Conservation (phyloP, 2,888 invertebrate genomes). For the Cremastobaeus sp. region DNA sequence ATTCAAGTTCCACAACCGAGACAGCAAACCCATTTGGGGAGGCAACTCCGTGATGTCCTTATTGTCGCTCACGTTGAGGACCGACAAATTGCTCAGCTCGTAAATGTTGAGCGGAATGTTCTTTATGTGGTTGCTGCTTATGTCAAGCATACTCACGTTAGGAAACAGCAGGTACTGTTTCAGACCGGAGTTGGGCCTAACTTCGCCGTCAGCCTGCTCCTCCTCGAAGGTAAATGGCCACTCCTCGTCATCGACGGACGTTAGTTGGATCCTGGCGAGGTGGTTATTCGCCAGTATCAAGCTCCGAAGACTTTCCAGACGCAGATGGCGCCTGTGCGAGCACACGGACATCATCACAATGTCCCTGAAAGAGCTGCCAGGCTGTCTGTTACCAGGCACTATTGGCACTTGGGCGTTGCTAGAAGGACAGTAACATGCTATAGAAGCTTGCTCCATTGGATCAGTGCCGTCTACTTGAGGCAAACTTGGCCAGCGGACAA, state of each 20-base stretch:
- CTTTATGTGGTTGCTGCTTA: constrained; percentile 90
- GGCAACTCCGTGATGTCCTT: constrained; percentile 91
- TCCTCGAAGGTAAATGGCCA: constrained; percentile 80
- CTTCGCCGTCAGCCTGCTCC: constrained; percentile 76
- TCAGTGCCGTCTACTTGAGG: constrained; percentile 83
- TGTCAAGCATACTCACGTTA: constrained; percentile 95
- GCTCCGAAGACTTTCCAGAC: constrained; percentile 89
- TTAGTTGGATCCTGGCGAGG: constrained; percentile 85
- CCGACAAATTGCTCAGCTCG: constrained; percentile 92
- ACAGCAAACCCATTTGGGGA: constrained; percentile 95
- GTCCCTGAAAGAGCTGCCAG: constrained; percentile 84
- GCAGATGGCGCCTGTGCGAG: constrained; percentile 88
- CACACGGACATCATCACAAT: constrained; percentile 90
- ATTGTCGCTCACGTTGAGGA: constrained; percentile 94
- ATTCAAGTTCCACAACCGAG: constrained; percentile 97
- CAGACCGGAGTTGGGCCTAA: constrained; percentile 67
- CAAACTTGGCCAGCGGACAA: constrained; percentile 92
- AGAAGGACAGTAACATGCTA: constrained; percentile 85
- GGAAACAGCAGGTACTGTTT: constrained; percentile 87
- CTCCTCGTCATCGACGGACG: constrained; percentile 84
- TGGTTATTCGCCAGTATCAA: constrained; percentile 92
- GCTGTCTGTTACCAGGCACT: constrained; percentile 74
- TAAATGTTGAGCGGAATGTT: constrained; percentile 91
- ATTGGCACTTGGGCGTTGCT: constrained; percentile 72
- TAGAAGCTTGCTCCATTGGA: constrained; percentile 83